Conservation (phyloP, 2,113 vertebrate genomes). For the Naja naja region DNA sequence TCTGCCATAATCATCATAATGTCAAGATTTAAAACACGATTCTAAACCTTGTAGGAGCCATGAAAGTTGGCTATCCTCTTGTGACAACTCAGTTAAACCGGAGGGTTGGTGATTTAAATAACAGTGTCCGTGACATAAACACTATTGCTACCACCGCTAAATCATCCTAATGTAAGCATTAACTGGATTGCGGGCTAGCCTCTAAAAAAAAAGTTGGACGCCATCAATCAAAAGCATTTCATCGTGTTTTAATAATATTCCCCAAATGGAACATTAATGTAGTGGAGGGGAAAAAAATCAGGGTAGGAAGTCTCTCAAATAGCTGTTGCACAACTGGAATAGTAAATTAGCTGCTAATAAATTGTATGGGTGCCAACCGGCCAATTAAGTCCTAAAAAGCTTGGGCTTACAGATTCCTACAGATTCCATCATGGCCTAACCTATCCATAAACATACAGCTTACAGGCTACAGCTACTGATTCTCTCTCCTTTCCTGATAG, state of each 20-base stretch:
- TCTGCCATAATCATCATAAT: neutral
- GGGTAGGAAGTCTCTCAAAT: neutral
- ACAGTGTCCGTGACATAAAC: neutral
- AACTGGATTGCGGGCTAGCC: neutral
- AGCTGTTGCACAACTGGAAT: neutral
- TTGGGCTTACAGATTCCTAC: neutral
- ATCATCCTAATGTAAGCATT: neutral
- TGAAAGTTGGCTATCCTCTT: neutral
- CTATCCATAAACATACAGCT: neutral
- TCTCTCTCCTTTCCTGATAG: neutral
- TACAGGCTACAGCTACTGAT: neutral
- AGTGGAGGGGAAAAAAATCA: neutral
- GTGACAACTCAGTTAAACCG: neutral
- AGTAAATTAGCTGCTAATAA: neutral
- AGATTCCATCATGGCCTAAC: neutral
- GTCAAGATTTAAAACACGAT: neutral
- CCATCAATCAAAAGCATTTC: neutral
- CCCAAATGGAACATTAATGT: constrained; percentile 22
- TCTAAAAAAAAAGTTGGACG: neutral
- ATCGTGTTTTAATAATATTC: constrained; percentile 22
- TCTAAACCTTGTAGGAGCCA: neutral
- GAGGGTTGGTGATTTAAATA: neutral
- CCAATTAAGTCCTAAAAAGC: neutral
- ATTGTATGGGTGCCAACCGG: neutral
- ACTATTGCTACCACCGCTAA: neutral